phyloP scores from a whole-genome alignment of 2,113 vertebrate species.

The Equus quagga region DNA sequence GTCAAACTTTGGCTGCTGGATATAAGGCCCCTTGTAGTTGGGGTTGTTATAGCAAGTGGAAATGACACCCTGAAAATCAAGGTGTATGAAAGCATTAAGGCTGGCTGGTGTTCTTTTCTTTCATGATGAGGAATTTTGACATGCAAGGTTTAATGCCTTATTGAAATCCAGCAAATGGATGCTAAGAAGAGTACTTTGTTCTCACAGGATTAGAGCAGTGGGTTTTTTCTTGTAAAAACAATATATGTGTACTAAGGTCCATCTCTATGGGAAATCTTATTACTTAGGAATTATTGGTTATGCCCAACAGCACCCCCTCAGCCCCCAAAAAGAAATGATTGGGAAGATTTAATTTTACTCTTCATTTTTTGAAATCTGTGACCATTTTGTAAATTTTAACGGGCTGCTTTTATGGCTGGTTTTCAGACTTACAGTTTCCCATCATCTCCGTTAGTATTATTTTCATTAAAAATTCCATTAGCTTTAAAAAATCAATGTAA shows the following conservation, averaged over 20 bases:
- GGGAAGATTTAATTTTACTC: slow-evolving; percentile 61
- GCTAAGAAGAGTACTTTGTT: slow-evolving; percentile 24
- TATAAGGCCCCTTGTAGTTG: background rate
- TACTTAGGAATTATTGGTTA: slow-evolving; percentile 44
- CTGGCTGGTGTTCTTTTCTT: background rate
- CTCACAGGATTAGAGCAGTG: background rate
- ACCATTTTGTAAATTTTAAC: slow-evolving; percentile 39
- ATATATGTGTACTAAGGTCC: background rate
- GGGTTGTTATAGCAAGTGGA: background rate
- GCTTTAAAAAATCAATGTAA: slow-evolving; percentile 77
- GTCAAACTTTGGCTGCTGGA: background rate
- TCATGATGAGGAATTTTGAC: slow-evolving; percentile 38
- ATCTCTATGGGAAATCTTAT: slow-evolving; percentile 31
- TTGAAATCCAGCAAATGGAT: slow-evolving; percentile 41
- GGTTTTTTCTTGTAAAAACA: background rate
- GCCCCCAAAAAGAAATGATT: background rate
- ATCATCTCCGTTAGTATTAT: slow-evolving; percentile 70
- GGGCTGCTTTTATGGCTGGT: slow-evolving; percentile 43
- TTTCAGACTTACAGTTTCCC: slow-evolving; percentile 47
- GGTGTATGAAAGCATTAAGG: background rate
- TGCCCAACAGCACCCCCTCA: background rate
- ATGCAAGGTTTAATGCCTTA: background rate
- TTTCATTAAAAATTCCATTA: slow-evolving; percentile 84
- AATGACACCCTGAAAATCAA: background rate
- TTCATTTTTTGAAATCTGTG: slow-evolving; percentile 25